Base-by-base conservation (phyloP, 2,888 invertebrate species). In the Apodemia zela region DNA sequence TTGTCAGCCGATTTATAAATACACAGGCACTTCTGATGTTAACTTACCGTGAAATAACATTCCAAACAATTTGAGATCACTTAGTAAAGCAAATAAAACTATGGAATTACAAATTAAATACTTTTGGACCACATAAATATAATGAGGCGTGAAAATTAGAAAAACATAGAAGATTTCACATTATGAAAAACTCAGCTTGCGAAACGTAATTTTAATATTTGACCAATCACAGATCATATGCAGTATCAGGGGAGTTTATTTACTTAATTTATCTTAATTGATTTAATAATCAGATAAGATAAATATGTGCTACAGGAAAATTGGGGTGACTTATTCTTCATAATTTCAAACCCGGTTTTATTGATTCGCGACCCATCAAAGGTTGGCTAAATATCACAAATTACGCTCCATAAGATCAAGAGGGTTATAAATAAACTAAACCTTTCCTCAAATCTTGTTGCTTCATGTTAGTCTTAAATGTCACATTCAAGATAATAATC, bases 21-120 rank as follows among this genome's bases (percentile, higher is more conserved):
- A 75, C 76, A 77, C 77, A 89, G 89, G 89, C 89, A 89, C 89
- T 89, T 89, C 78, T 73, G 78, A 80, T 80, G 81, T 76, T 66
- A 65, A 68, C 67, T 62, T 66, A 68, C 63, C 66, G 66, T 69
- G 64, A 62, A 69, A 59, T 63, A 62, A 65, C 63, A 68, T 69
- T 71, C 69, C 71, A 71, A 67, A 72, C 73, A 69, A 66, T 74
- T 78, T 80, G 81, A 82, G 80, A 83, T 84, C 82, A 82, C 77
- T 75, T 76, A 76, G 29, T 6, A 59, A 62, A 63, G 63, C 59
- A 59, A 58, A 47, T 54, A 59, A 57, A 62, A 77, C 76, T 75
- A 67, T 61, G 54, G 60, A 63, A 69, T 25, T 13, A 57, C 29
- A n/a, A 57, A 57, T 57, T 57, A 57, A 25, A 29, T 57, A 29